A percentile compares a stretch with the other conserved stretches of the same genome.
These are phyloP conservation scores for Mormyrus hasselquistii DNA, from an alignment of 2,797 vertebrate species.

Conservation along the genomic window DNA sequence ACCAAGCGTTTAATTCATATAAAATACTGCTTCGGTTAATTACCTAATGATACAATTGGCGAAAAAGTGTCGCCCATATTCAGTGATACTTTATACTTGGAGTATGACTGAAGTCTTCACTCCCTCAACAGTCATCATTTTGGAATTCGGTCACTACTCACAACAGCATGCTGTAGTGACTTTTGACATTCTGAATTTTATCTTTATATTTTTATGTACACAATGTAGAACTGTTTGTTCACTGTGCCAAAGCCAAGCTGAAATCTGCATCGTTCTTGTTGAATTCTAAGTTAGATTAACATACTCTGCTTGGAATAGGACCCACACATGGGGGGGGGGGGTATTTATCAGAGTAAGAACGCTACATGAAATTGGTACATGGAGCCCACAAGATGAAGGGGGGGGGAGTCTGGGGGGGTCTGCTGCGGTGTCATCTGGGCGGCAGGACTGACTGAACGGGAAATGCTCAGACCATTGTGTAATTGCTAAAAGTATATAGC, in stretches of 20 bases:
- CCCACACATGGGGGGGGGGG: neutral
- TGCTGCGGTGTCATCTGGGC: neutral
- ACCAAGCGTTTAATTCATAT: neutral
- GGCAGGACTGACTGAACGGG: neutral
- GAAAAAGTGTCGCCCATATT: neutral
- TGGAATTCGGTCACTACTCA: neutral
- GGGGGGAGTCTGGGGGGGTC: neutral
- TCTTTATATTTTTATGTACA: slow-evolving; percentile 3
- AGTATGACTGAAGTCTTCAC: neutral
- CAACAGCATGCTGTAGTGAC: neutral
- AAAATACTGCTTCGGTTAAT: neutral
- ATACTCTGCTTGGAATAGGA: neutral
- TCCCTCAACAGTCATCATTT: neutral
- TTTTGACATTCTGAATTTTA: neutral
- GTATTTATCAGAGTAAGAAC: neutral
- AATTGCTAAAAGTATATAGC: neutral
- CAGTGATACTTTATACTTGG: neutral
- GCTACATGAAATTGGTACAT: neutral
- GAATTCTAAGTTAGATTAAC: neutral
- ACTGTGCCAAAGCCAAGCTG: neutral
- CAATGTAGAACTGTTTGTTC: neutral
- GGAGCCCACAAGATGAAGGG: neutral
- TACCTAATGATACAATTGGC: neutral
- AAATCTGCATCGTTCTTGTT: neutral
- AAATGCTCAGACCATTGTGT: neutral